Conservation (phyloP, 2,113 vertebrate genomes). For the Eira barbara region DNA sequence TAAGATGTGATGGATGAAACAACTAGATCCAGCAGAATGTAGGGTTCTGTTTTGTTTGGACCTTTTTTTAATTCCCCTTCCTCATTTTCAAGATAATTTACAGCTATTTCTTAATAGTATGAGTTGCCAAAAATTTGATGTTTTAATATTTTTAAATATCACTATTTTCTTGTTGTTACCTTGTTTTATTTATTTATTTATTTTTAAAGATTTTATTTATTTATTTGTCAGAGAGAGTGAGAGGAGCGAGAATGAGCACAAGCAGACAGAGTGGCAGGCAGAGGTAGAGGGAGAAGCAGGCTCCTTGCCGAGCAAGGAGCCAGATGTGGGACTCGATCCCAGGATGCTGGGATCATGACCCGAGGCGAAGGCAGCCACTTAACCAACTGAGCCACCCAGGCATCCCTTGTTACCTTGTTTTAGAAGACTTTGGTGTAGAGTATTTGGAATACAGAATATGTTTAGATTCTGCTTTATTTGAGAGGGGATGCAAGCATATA, state of each 20-base stretch:
- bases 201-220: too few species aligned
- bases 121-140: not conserved
- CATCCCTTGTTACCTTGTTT: not conserved
- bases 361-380: too few species aligned
- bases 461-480: conserved; percentile 4
- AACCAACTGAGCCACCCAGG: too few species aligned
- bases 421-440: not conserved
- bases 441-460: conserved; percentile 20
- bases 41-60: not conserved
- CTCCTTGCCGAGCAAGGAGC: too few species aligned
- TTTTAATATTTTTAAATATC: not conserved
- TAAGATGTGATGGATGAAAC: not conserved
- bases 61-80: not conserved
- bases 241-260: too few species aligned
- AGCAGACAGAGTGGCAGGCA: too few species aligned
- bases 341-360: too few species aligned
- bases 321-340: too few species aligned
- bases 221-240: too few species aligned
- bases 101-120: conserved; percentile 2
- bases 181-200: not conserved
- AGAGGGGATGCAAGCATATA: not conserved
- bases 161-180: not conserved
- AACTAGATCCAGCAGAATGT: not conserved
- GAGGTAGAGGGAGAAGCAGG: too few species aligned
- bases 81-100: not conserved